Percentiles rank a stretch among this genome's conserved stretches.
phyloP scores from a whole-genome alignment of 2,797 vertebrate genomes.

The Momotus momota region DNA sequence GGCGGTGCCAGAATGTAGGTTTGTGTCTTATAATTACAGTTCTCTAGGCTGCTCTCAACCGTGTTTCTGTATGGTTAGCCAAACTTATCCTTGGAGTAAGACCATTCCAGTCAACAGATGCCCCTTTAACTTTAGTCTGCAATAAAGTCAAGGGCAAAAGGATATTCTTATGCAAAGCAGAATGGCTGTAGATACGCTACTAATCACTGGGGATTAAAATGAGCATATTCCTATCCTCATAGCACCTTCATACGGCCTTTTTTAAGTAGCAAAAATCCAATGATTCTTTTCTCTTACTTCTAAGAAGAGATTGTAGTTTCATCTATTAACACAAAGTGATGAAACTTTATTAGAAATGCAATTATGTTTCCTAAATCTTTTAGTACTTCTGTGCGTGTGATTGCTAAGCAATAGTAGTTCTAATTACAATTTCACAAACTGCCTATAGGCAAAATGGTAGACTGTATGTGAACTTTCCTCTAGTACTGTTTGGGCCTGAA shows the following conservation, averaged over 20 bases:
- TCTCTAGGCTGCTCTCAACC: not conserved
- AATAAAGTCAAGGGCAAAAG: slow-evolving; percentile 69
- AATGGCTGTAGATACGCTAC: slow-evolving; percentile 33
- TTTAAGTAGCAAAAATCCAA: not conserved
- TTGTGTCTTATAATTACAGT: not conserved
- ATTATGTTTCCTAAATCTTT: slow-evolving; percentile 49
- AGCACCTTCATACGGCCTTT: slow-evolving; percentile 1
- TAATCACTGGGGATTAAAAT: slow-evolving; percentile 64
- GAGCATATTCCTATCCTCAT: slow-evolving; percentile 27
- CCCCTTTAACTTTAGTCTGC: slow-evolving; percentile 67
- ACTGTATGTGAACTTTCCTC: not conserved
- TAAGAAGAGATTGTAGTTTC: slow-evolving; percentile 26
- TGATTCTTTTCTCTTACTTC: not conserved
- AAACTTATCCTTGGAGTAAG: slow-evolving; percentile 58
- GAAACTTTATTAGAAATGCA: slow-evolving; percentile 55
- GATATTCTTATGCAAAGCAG: slow-evolving; percentile 60
- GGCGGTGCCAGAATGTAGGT: not conserved
- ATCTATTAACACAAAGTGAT: slow-evolving; percentile 1
- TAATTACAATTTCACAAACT: slow-evolving; percentile 49
- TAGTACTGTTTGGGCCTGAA: not conserved
- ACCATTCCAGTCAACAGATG: slow-evolving; percentile 48
- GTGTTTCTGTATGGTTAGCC: slow-evolving; percentile 9
- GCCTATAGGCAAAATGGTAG: slow-evolving; percentile 13
- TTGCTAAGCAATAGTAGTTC: slow-evolving; percentile 50
- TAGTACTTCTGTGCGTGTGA: slow-evolving; percentile 45